Evolutionary conservation across 2,888 invertebrate species (phyloP), one percentile per base, ranked within the genome.

Genomic region (Clostera curtula): DNA sequence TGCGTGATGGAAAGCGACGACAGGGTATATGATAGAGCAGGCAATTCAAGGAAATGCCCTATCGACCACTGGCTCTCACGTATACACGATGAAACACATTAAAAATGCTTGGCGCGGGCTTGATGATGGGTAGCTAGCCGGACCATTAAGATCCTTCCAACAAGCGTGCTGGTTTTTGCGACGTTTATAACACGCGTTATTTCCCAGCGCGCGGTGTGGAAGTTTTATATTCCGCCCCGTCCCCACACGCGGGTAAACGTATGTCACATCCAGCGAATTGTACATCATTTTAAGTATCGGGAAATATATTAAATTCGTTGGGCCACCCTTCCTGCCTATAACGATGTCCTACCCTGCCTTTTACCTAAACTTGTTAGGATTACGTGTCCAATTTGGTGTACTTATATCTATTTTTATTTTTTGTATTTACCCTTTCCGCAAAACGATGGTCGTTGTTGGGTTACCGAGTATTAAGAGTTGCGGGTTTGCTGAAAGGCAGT

Each of bases 281-380:
- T 24, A 36, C 31, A 40, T 37, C 35, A 34, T 48, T 30, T 43
- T 29, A 28, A 33, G 23, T 43, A 53, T 60, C 42, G 45, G 40
- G 31, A 51, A 55, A 57, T 62, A 54, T 64, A 62, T 62, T 61
- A 59, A 59, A 62, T 63, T 59, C 52, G 47, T 36, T 34, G 34
- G 42, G 44, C 43, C 40, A 50, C 55, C 60, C 61, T 63, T 61
- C 60, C 58, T 54, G 45, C 29, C 32, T 36, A 43, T 59, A 58
- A 60, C 59, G 63, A 57, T 48, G 55, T 47, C 43, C 40, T 44
- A 31, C 29, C 34, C 40, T 43, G 40, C 19, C 41, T 47, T 46
- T 32, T 36, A 36, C 39, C 54, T 60, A 58, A 62, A 61, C 56
- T 56, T 55, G 58, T 64, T 62, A 55, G 49, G 50, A 49, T 43